phyloP scores from a whole-genome alignment of 37 sponge, comb jelly and placozoan species.

The Aplysina aerophoba region DNA sequence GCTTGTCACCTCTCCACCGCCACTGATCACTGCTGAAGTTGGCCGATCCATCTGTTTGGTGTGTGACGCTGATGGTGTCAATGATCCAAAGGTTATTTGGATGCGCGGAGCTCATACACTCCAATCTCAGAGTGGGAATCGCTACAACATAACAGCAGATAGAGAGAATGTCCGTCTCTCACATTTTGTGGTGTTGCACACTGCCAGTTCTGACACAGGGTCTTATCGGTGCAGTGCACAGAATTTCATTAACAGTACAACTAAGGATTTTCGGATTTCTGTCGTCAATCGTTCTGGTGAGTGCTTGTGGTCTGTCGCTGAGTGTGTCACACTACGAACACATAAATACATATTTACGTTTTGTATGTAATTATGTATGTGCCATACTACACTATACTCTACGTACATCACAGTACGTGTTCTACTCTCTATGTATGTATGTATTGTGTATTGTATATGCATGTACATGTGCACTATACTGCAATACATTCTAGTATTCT shows the following conservation, averaged over 20 bases:
- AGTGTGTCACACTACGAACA: neutral
- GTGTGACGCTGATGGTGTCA: neutral
- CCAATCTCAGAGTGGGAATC: neutral
- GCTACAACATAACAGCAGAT: neutral
- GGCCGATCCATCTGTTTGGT: neutral
- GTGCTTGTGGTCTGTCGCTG: constrained; percentile 6
- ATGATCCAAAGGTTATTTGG: neutral
- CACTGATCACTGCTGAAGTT: neutral
- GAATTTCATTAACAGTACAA: neutral
- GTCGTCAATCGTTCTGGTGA: neutral
- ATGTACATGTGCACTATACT: too few relatives aligned
- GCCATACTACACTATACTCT: neutral
- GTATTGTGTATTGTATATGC: too few relatives aligned
- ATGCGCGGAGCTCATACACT: neutral
- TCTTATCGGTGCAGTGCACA: neutral
- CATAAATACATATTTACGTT: neutral
- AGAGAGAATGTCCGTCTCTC: neutral
- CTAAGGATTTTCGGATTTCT: neutral
- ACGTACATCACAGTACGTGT: too few relatives aligned
- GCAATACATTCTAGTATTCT: too few relatives aligned
- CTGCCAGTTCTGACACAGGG: neutral
- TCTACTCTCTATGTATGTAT: too few relatives aligned
- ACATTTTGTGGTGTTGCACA: neutral
- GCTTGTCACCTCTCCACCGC: neutral
- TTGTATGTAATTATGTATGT: neutral